These are phyloP conservation scores for Stenotaenia linearis DNA, from an alignment of 2,888 invertebrate species.

Conservation along the genomic window DNA sequence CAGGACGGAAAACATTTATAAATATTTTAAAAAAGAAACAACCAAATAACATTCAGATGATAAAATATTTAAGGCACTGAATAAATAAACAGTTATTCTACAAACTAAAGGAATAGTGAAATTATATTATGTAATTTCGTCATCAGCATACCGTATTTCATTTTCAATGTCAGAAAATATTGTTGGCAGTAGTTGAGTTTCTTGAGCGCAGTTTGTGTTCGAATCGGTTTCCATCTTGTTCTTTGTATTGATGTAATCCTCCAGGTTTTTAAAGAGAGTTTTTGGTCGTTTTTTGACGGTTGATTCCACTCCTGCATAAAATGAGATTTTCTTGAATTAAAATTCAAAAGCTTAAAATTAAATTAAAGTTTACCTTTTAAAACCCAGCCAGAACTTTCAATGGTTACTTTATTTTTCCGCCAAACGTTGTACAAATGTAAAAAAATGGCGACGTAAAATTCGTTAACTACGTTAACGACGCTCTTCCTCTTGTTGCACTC, in stretches of 20 bases:
- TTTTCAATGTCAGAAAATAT: neutral
- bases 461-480: slow-evolving; percentile 49
- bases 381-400: slow-evolving; percentile 52
- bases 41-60: neutral
- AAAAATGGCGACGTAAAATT: slow-evolving; percentile 50
- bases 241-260: slow-evolving; percentile 34
- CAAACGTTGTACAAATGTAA: slow-evolving; percentile 50
- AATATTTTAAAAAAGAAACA: neutral
- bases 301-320: slow-evolving; percentile 44
- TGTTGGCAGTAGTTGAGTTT: neutral
- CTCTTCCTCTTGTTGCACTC: slow-evolving; percentile 48
- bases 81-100: too few relatives aligned
- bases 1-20: neutral
- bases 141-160: neutral
- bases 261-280: slow-evolving; percentile 40
- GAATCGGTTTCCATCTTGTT: neutral
- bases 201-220: neutral
- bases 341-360: neutral
- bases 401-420: slow-evolving; percentile 51
- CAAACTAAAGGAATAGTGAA: too few relatives aligned
- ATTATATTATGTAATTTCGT: neutral
- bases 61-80: slow-evolving; percentile 2
- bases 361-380: slow-evolving; percentile 47
- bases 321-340: neutral
- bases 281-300: slow-evolving; percentile 41